These are phyloP conservation scores for Nasonia vitripennis DNA, from an alignment of 1,140 invertebrate genomes.

Conservation along the genomic window DNA sequence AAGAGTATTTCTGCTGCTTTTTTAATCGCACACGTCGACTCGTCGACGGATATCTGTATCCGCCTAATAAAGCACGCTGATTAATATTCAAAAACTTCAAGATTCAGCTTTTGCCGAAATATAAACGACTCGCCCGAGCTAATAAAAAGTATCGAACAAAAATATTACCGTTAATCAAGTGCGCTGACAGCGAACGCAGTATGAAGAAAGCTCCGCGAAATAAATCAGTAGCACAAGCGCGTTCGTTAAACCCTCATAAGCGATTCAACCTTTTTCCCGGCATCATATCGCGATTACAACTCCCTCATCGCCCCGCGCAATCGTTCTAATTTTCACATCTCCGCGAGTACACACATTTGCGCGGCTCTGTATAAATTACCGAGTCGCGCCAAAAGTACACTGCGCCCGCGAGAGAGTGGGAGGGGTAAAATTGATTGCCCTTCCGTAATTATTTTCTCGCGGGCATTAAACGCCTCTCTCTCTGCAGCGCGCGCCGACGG, in stretches of 20 bases:
- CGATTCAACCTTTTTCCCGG: background rate
- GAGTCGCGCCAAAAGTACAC: background rate
- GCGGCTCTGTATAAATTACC: background rate
- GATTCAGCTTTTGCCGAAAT: no score
- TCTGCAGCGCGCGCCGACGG: background rate
- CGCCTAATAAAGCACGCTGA: no score
- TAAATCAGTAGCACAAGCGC: background rate
- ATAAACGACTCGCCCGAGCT: no score
- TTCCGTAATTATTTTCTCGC: background rate
- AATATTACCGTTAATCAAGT: no score
- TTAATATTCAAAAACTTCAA: no score
- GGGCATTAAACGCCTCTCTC: background rate
- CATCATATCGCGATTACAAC: background rate
- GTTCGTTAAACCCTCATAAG: background rate
- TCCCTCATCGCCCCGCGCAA: background rate
- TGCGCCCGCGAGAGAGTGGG: background rate
- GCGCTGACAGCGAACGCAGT: no score
- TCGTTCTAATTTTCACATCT: slow-evolving; percentile 1
- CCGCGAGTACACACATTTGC: background rate
- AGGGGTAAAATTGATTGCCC: background rate
- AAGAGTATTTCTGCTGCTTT: no score
- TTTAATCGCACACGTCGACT: no score
- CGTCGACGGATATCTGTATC: no score
- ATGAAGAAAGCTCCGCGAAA: background rate
- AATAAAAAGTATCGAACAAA: no score